Evolutionary conservation across 2,797 vertebrate genomes (phyloP).

Genomic region (Melanitta fusca): DNA sequence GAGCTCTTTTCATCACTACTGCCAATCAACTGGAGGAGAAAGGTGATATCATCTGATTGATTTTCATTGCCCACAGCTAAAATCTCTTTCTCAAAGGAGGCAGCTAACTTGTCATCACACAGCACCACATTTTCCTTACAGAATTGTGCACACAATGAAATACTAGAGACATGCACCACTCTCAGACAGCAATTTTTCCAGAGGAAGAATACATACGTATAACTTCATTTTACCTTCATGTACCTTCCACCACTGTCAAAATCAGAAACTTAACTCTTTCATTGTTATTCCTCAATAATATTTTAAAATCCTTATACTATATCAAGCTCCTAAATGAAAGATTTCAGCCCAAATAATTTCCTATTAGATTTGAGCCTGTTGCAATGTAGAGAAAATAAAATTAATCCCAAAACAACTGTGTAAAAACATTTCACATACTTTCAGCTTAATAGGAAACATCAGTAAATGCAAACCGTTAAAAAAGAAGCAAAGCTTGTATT

Average conservation of each 20-base stretch:
- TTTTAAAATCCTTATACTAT: neutral
- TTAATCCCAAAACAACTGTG: neutral
- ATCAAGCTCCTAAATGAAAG: neutral
- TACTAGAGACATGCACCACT: neutral
- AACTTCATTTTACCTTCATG: neutral
- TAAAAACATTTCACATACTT: neutral
- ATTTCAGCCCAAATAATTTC: neutral
- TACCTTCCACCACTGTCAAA: neutral
- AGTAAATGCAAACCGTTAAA: neutral
- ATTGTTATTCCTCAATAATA: neutral
- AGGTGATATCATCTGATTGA: conserved; percentile 64
- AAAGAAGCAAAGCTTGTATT: neutral
- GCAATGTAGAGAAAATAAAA: neutral
- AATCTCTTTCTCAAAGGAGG: conserved; percentile 27
- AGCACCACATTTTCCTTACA: conserved; percentile 33
- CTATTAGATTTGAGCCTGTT: neutral
- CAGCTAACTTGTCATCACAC: conserved; percentile 34
- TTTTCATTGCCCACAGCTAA: conserved; percentile 70
- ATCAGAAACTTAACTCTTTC: conserved; percentile 31
- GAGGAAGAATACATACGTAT: neutral
- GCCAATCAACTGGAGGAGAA: conserved; percentile 44
- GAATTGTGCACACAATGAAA: neutral
- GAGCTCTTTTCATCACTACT: conserved; percentile 43
- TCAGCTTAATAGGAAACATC: neutral
- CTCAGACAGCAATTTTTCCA: conserved; percentile 15